Evolutionary conservation across 2,888 invertebrate species (phyloP).

Genomic region (Phyllotreta cruciferae): DNA sequence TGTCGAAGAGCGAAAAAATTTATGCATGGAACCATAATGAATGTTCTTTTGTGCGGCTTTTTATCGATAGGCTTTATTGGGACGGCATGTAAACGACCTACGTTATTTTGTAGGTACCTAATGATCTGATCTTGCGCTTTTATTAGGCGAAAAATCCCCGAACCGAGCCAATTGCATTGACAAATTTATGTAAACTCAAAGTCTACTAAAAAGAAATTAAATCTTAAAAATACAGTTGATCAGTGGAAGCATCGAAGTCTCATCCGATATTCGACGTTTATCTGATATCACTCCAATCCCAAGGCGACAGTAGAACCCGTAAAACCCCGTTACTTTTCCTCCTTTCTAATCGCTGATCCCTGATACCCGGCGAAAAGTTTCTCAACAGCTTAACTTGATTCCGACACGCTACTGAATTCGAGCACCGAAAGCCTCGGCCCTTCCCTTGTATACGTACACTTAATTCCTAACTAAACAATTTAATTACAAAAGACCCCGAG

Average conservation of each 20-base stretch:
- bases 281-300: too few species aligned
- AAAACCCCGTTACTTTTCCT: slow-evolving; percentile 16
- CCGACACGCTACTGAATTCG: slow-evolving; percentile 31
- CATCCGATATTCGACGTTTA: too few species aligned
- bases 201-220: too few species aligned
- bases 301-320: too few species aligned
- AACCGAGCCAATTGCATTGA: too few species aligned
- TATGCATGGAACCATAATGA: slow-evolving; percentile 41
- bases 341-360: slow-evolving; percentile 14
- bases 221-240: too few species aligned
- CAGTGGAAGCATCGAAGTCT: too few species aligned
- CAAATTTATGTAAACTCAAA: too few species aligned
- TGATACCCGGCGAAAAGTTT: slow-evolving; percentile 25
- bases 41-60: slow-evolving; percentile 42
- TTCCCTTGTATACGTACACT: slow-evolving; percentile 33
- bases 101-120: background rate
- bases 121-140: background rate
- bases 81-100: slow-evolving; percentile 13
- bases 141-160: too few species aligned
- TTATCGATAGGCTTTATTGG: slow-evolving; percentile 28
- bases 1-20: slow-evolving; percentile 41
- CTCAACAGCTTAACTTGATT: slow-evolving; percentile 31
- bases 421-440: slow-evolving; percentile 29
- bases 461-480: slow-evolving; percentile 41
- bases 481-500: slow-evolving; percentile 38